phyloP scores from a whole-genome alignment of 2,113 vertebrate species.

The Tiliqua scincoides region DNA sequence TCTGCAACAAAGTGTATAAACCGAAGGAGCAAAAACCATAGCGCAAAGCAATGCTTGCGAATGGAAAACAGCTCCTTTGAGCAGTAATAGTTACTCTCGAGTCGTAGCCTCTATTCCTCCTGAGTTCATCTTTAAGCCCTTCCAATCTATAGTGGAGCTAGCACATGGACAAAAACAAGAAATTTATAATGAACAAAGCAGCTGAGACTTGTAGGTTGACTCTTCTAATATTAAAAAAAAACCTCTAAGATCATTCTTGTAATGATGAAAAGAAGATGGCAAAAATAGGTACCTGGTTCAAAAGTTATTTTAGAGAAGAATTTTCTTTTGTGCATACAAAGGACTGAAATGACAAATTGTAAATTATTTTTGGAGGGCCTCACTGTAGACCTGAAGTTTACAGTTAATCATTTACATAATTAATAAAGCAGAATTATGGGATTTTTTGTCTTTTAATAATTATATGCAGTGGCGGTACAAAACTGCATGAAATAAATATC shows the following conservation, averaged over 20 bases:
- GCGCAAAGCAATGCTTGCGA: slow-evolving; percentile 88
- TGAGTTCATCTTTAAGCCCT: slow-evolving; percentile 99
- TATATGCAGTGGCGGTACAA: slow-evolving; percentile 68
- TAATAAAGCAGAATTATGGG: slow-evolving; percentile 63
- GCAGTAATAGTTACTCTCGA: slow-evolving; percentile 99
- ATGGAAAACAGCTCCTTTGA: slow-evolving; percentile 90
- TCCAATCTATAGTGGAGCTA: slow-evolving; percentile 99
- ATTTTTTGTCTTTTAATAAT: slow-evolving; percentile 67
- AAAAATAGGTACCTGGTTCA: slow-evolving; percentile 67
- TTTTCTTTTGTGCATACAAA: slow-evolving; percentile 66
- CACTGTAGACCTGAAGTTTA: slow-evolving; percentile 60
- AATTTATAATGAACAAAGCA: slow-evolving; percentile 88
- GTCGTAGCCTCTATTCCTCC: slow-evolving; percentile 97
- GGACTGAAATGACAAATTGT: slow-evolving; percentile 62
- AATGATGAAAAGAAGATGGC: slow-evolving; percentile 70
- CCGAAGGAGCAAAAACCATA: slow-evolving; percentile 84
- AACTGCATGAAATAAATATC: slow-evolving; percentile 66
- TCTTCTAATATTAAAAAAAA: slow-evolving; percentile 69
- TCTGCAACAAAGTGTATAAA: slow-evolving; percentile 84
- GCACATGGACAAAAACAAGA: slow-evolving; percentile 90
- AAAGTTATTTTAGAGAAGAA: slow-evolving; percentile 50
- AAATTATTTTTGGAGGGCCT: slow-evolving; percentile 39
- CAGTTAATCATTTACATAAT: slow-evolving; percentile 64
- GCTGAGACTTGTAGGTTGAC: slow-evolving; percentile 81
- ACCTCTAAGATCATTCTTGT: slow-evolving; percentile 69